These are phyloP conservation scores for Pomatostomus ruficeps DNA, from an alignment of 2,113 vertebrate species.

Conservation along the genomic window DNA sequence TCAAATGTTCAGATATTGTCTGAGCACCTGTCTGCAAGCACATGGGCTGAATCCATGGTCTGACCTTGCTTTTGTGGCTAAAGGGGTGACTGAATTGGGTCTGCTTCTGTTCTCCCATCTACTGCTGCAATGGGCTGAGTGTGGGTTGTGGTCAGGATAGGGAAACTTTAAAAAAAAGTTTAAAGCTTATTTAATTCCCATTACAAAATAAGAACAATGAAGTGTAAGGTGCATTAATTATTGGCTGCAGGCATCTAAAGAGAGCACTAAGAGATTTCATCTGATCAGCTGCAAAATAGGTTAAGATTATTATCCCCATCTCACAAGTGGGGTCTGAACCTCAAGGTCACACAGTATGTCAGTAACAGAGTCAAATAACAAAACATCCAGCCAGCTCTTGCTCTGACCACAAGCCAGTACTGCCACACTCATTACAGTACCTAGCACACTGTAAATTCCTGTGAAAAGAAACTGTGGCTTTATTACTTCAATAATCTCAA, in stretches of 20 bases:
- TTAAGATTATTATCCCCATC: not conserved
- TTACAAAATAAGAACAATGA: not conserved
- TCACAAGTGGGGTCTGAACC: not conserved
- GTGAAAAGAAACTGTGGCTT: not conserved
- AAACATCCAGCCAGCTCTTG: not conserved
- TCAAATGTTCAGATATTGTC: not conserved
- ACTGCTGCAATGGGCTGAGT: not conserved
- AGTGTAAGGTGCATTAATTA: not conserved
- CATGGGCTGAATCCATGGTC: accelerated
- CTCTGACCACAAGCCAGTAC: not conserved
- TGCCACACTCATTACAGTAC: not conserved
- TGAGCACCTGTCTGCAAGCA: not conserved
- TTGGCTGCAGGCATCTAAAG: not conserved
- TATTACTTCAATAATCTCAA: constrained; percentile 22
- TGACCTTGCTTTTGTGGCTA: not conserved
- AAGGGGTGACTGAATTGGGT: not conserved
- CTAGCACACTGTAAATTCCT: not conserved
- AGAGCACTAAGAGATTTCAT: not conserved
- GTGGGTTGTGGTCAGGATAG: not conserved
- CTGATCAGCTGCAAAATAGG: not conserved
- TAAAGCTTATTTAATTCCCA: not conserved
- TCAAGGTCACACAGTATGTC: not conserved
- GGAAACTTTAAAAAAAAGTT: not conserved
- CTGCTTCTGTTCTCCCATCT: not conserved
- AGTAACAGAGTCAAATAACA: not conserved